Evolutionary conservation across 2,888 invertebrate genomes (phyloP).

Genomic region (Eupithecia exiguata): DNA sequence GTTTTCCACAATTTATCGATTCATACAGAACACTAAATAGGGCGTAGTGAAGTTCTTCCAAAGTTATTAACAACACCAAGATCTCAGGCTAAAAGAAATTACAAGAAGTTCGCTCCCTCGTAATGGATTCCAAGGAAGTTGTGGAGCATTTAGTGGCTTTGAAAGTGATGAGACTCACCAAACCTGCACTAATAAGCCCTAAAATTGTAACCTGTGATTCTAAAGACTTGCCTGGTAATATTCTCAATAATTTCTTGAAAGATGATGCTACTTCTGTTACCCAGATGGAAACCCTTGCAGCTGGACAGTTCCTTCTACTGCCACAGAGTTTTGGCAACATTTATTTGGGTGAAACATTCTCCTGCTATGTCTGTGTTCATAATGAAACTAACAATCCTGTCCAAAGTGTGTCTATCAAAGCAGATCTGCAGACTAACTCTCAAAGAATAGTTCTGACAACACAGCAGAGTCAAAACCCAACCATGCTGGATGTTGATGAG

Average conservation of each 20-base stretch:
- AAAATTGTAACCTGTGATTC: conserved; percentile 92
- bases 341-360: conserved; percentile 98
- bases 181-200: conserved; percentile 93
- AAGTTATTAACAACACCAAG: no score
- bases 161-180: conserved; percentile 96
- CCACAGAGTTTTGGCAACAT: conserved; percentile 99
- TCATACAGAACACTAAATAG: no score
- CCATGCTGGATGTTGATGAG: conserved; percentile 88
- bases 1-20: no score
- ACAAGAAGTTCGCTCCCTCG: neutral
- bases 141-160: conserved; percentile 85
- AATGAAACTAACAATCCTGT: conserved; percentile 95
- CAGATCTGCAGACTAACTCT: conserved; percentile 96
- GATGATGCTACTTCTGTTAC: conserved; percentile 93
- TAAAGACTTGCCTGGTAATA: conserved; percentile 92
- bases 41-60: no score
- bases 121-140: conserved; percentile 85
- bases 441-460: conserved; percentile 93
- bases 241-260: conserved; percentile 90
- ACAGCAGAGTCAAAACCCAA: conserved; percentile 86
- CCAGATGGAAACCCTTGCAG: conserved; percentile 91
- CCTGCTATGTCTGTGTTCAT: conserved; percentile 98
- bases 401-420: conserved; percentile 93
- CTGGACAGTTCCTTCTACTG: conserved; percentile 94
- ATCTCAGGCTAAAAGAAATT: no score